Percentiles rank a stretch among this genome's conserved stretches.
phyloP scores from a whole-genome alignment of 1,140 invertebrate species.

The Drosophila guanche region DNA sequence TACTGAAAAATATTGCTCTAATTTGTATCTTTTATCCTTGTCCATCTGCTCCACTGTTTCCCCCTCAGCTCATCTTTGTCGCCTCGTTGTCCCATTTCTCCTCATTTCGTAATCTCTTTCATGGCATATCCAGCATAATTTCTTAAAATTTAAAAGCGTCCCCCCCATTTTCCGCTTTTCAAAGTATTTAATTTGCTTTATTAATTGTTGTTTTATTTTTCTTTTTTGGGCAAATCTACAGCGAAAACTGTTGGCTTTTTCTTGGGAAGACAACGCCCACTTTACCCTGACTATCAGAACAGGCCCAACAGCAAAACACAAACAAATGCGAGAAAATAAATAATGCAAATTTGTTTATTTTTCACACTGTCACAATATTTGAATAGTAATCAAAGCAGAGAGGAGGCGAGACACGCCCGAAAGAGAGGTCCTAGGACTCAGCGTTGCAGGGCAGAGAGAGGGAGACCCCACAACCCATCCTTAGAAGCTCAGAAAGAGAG shows the following conservation, averaged over 20 bases:
- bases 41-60: too few relatives aligned
- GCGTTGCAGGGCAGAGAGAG: neutral
- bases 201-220: constrained; percentile 33
- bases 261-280: neutral
- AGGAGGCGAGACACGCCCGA: neutral
- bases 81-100: neutral
- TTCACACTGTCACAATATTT: constrained; percentile 73
- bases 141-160: constrained; percentile 30
- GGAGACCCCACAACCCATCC: too few relatives aligned
- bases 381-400: constrained; percentile 65
- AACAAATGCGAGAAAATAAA: constrained; percentile 63
- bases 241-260: constrained; percentile 1
- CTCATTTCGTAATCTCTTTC: constrained; percentile 14
- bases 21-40: too few relatives aligned
- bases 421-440: neutral
- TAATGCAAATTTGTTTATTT: constrained; percentile 74
- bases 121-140: constrained; percentile 7
- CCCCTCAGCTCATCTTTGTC: too few relatives aligned
- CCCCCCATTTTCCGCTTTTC: constrained; percentile 28
- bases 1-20: too few relatives aligned
- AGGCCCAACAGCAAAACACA: constrained; percentile 23
- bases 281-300: constrained; percentile 7
- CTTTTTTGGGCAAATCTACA: constrained; percentile 22
- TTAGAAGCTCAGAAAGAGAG: neutral
- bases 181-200: constrained; percentile 48